Percentiles rank a stretch among this genome's conserved stretches.
Evolutionary conservation across 2,888 invertebrate genomes (phyloP).

Genomic region (Aromia moschata): DNA sequence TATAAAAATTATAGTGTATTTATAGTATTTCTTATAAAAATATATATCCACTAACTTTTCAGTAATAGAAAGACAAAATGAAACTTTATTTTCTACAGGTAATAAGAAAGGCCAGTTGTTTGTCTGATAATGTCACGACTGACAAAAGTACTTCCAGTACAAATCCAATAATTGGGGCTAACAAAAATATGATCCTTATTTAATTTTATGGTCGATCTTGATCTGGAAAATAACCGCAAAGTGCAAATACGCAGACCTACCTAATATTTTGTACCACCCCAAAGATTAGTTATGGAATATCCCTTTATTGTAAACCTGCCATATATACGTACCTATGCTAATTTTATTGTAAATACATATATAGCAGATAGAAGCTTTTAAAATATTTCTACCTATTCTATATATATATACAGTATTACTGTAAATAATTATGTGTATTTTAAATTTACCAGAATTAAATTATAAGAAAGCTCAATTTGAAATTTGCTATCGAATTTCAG

Average conservation of each 20-base stretch:
- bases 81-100: no score
- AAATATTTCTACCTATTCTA: constrained; percentile 56
- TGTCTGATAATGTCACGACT: no score
- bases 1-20: no score
- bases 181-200: no score
- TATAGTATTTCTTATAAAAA: no score
- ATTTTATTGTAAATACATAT: constrained; percentile 55
- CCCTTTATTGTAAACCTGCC: constrained; percentile 56
- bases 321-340: constrained; percentile 58
- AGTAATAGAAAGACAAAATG: no score
- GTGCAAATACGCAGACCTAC: not conserved
- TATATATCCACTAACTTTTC: no score
- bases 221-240: no score
- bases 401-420: constrained; percentile 54
- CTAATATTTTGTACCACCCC: constrained; percentile 7
- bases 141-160: no score
- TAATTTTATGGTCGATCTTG: no score
- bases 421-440: constrained; percentile 55
- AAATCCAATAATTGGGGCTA: no score
- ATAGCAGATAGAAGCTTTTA: constrained; percentile 52
- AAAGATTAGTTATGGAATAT: constrained; percentile 23
- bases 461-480: constrained; percentile 37
- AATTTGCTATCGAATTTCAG: constrained; percentile 40
- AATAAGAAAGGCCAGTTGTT: no score
- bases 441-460: constrained; percentile 33